These are phyloP conservation scores for Himalopsyche japonica DNA, from an alignment of 2,888 invertebrate species.

Conservation along the genomic window DNA sequence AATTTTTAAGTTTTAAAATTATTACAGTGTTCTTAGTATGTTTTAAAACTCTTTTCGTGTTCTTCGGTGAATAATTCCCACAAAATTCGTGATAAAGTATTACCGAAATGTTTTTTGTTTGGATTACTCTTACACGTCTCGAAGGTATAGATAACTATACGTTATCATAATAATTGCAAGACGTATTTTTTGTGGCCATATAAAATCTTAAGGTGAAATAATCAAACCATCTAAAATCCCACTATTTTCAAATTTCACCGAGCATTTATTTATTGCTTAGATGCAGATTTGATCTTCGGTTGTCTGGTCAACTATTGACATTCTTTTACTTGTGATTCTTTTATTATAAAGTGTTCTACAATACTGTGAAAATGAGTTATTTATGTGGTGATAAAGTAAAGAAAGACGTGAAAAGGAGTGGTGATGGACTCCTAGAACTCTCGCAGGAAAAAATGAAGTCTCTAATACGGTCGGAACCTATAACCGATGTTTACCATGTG, in stretches of 20 bases:
- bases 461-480: slow-evolving; percentile 73
- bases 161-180: slow-evolving; percentile 24
- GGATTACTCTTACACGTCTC: slow-evolving; percentile 20
- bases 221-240: neutral
- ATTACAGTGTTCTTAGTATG: slow-evolving; percentile 20
- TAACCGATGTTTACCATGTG: slow-evolving; percentile 77
- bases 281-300: neutral
- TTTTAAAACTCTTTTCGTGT: slow-evolving; percentile 9
- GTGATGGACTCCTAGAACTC: slow-evolving; percentile 74
- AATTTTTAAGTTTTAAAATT: slow-evolving; percentile 23
- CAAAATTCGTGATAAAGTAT: neutral
- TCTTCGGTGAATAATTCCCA: neutral
- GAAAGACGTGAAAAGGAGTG: slow-evolving; percentile 60
- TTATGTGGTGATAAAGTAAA: slow-evolving; percentile 31
- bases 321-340: neutral
- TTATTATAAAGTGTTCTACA: neutral
- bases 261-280: slow-evolving; percentile 23
- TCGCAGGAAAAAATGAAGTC: slow-evolving; percentile 68
- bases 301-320: neutral
- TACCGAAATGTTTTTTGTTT: slow-evolving; percentile 28
- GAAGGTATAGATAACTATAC: slow-evolving; percentile 29
- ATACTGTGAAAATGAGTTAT: slow-evolving; percentile 24
- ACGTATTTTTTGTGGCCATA: slow-evolving; percentile 6
- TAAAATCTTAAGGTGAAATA: neutral
- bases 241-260: neutral